Evolutionary conservation across 2,888 invertebrate genomes (phyloP).

Genomic region (Anarsia innoxiella): DNA sequence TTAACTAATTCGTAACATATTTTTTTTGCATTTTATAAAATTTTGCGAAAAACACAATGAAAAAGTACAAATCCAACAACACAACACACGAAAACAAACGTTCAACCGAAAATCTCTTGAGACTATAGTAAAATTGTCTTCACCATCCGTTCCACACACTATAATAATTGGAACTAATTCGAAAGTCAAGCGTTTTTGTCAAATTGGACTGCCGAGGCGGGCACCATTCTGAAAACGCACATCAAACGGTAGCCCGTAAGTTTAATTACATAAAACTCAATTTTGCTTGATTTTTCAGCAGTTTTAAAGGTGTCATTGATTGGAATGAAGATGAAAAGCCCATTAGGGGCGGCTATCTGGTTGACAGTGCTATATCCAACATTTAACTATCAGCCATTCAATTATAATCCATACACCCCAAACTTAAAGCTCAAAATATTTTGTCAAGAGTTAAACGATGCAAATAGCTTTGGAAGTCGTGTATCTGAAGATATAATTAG

Average conservation of each 20-base stretch:
- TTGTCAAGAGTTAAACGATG: constrained; percentile 50
- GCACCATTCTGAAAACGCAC: constrained; percentile 29
- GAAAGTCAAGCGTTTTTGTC: constrained; percentile 66
- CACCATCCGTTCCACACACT: constrained; percentile 25
- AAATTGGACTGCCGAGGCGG: constrained; percentile 55
- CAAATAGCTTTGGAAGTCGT: constrained; percentile 62
- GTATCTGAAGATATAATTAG: constrained; percentile 64
- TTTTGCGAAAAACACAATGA: no score
- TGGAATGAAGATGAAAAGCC: constrained; percentile 66
- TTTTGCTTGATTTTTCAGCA: constrained; percentile 2
- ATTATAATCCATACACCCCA: constrained; percentile 16
- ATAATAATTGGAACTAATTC: constrained; percentile 60
- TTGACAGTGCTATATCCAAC: constrained; percentile 58
- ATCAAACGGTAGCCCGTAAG: constrained; percentile 25
- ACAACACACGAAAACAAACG: no score
- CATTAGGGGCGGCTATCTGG: constrained; percentile 69
- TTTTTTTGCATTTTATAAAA: no score
- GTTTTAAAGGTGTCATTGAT: constrained; percentile 42
- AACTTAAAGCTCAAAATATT: constrained; percentile 24
- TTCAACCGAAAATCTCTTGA: neutral
- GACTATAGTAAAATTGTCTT: constrained; percentile 7
- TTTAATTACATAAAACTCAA: constrained; percentile 1
- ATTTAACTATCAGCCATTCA: constrained; percentile 23
- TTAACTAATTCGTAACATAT: no score
- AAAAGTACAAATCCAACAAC: no score